Evolutionary conservation across 2,113 vertebrate species (phyloP), one percentile per base, ranked within the genome.

Genomic region (Lampris megalopsis): DNA sequence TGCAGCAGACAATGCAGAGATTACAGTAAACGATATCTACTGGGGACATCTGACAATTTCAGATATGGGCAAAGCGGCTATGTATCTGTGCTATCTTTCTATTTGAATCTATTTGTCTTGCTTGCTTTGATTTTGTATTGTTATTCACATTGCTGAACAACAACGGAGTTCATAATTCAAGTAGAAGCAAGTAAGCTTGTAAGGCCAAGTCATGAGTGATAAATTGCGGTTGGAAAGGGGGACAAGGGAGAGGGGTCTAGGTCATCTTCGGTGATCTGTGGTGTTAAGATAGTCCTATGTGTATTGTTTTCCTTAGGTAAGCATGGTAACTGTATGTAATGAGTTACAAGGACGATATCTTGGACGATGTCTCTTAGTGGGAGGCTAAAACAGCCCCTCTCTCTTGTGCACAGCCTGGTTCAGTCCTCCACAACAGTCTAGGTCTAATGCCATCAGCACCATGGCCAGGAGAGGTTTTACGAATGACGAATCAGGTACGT

Each of bases 401-500:
- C 68, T 5, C 43, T n/a, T 40, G 50, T 71, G 75, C 50, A 66
- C 38, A 65, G 37, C 45, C 42, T 4, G 41, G 24, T 24, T 24
- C 24, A 63, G 38, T 56, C 64, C 54, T 48, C 59, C 35, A 6
- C 59, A 67, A 74, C 60, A 7, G 0, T 76, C 63, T 11, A 24
- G 77, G 42, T 66, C 38, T 52, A 24, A 3, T 36, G 24, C 24
- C 24, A 11, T 5, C 48, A 52, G 13, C 71, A 47, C 54, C 77
- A 92, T 93, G 90, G 48, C 58, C 42, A 45, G 70, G 47, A 76
- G 79, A 48, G 45, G 63, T 9, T 1, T 63, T 6, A 9, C 10
- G 24, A 47, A 49, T 40, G 35, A 57, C 10, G 75, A 92, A 59
- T 84, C 78, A 59, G 92, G 92, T 94, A 88, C 0, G 86, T 87